Evolutionary conservation across 1,140 invertebrate species (phyloP), one percentile per base, ranked within the genome.

Genomic region (Lanistes nyassanus): DNA sequence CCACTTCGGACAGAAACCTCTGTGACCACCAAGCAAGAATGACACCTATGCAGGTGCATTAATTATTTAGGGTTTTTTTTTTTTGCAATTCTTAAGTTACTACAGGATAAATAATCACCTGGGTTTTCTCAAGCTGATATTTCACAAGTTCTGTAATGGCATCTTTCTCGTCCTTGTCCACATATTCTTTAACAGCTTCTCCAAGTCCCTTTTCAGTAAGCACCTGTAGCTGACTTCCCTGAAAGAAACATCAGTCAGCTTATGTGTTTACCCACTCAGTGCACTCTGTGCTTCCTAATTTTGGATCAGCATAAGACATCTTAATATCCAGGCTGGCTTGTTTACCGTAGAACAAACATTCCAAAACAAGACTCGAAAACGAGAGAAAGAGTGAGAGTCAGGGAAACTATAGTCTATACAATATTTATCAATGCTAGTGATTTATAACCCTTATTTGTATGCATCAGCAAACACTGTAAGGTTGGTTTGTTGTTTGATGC

Each of bases 191-290:
- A 51, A 94, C 91, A 19, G 92, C 92, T 76, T 91, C 89, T 73
- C 91, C 91, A 56, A 94, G 81, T 16, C 91, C 92, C 78, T 90
- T 89, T 60, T 93, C 90, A n/a, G 92, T 91, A 42, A 94, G 83
- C 29, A 93, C 86, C 31, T 89, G 87, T 37, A 94, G 86, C 79
- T 91, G 84, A 76, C 90, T 86, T 58, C 88, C 86, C 73, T 88
- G 65, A n/a, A 56, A 76, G 60, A 69, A 56, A 3, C n/a, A 69
- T n/a, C 26, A 31, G 16, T n/a, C 11, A n/a, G n/a, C 56, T 26
- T 31, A 58, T 29, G 4, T 29, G 9, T 31, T 26, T 31, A 53
- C 51, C 13, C 56, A 60, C 16, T 42, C 3, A 60, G 23, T 16
- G n/a, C 68, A 51, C n/a, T 47, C 1, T 47, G 1, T 47, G 42